Evolutionary conservation across 2,888 invertebrate species (phyloP), one percentile per base, ranked within the genome.

Genomic region (Meliscaeva auricollis): DNA sequence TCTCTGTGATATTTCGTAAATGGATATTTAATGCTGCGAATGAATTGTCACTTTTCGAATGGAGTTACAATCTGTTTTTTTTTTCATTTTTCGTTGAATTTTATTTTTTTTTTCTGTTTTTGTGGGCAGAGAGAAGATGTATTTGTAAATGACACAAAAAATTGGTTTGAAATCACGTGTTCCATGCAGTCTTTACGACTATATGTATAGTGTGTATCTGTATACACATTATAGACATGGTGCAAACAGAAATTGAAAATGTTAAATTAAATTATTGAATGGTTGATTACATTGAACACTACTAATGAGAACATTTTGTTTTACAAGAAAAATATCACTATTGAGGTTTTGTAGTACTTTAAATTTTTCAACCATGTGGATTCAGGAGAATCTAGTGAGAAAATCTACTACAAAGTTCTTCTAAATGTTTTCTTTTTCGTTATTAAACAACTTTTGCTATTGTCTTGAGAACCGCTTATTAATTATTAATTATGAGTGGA

Each of bases 201-300:
- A 30, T 3, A 8, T 30, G 11, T 17, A 5, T 46, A 7, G n/a
- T n/a, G n/a, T n/a, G n/a, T n/a, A 9, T 1, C 9, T 17, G 35
- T 5, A 17, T 46, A 17, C 13, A 17, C 13, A 46, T 26, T 26
- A 15, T n/a, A n/a, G 35, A 44, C 17, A 52, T 50, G 11, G 32
- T 64, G 48, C 66, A 38, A 66, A 66, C 73, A 52, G 56, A 50
- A 58, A 64, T 58, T 9, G 9, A 35, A 60, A 54, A 68, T 70
- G 78, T 78, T 78, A 35, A 78, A 83, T 83, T 78, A 30, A 83
- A 78, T 83, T 69, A 78, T 41, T 54, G 8, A 32, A 41, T 32
- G 77, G 66, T 68, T 82, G 30, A 77, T 77, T 82, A 54, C 54
- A 20, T 11, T 60, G 15, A 46, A 32, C 41, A 22, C 7, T 17